These are phyloP conservation scores for Archocentrus centrarchus DNA, from an alignment of 2,113 vertebrate species.

Conservation along the genomic window DNA sequence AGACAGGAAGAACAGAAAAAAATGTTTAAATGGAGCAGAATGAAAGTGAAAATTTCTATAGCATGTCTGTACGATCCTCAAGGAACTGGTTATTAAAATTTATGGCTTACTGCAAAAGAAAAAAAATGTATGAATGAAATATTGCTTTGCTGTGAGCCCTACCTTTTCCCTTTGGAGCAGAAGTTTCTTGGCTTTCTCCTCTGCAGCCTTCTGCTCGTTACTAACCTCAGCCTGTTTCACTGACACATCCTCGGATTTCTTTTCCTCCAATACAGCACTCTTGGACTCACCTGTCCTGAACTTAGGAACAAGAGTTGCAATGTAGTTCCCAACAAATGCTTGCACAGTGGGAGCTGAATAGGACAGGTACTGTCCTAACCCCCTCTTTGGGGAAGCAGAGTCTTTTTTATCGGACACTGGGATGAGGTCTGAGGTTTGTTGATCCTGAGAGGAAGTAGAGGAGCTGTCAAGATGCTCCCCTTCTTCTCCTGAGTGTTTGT, in stretches of 20 bases:
- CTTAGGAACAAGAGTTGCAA: conserved; percentile 90
- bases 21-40: background rate
- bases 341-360: conserved; percentile 91
- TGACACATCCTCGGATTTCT: conserved; percentile 58
- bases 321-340: conserved; percentile 93
- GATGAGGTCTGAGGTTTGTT: conserved; percentile 25
- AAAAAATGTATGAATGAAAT: background rate
- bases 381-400: conserved; percentile 78
- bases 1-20: background rate
- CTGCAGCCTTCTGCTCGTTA: conserved; percentile 80
- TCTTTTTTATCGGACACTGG: conserved; percentile 38
- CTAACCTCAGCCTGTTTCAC: conserved; percentile 76
- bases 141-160: conserved; percentile 29
- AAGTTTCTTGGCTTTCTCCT: conserved; percentile 87
- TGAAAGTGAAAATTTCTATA: background rate
- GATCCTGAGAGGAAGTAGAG: conserved; percentile 28
- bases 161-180: conserved; percentile 94
- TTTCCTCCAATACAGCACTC: conserved; percentile 68
- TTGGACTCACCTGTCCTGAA: conserved; percentile 84
- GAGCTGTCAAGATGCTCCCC: conserved; percentile 32
- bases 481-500: conserved; percentile 77
- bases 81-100: background rate
- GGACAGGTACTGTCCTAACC: conserved; percentile 89
- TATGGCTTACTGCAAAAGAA: background rate
- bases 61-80: background rate